Percentiles rank a stretch among this genome's conserved stretches.
These are phyloP conservation scores for Tenrec ecaudatus DNA, from an alignment of 2,113 vertebrate species.

Conservation along the genomic window DNA sequence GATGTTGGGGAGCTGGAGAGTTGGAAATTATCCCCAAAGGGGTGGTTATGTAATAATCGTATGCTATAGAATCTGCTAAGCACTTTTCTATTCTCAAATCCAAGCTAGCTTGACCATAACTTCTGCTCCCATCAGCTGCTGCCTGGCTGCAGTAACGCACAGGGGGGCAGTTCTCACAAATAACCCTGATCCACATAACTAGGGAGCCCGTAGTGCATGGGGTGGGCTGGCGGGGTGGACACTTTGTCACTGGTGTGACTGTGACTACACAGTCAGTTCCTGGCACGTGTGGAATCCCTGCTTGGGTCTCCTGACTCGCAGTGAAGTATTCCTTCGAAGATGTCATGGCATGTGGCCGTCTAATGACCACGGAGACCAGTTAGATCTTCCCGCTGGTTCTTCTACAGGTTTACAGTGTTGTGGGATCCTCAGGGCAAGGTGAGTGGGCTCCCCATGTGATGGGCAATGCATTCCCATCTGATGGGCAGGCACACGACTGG, in stretches of 20 bases:
- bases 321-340: not conserved
- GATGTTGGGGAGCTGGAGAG: rapidly evolving
- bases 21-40: rapidly evolving
- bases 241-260: not conserved
- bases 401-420: not conserved
- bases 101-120: not conserved
- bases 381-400: not conserved
- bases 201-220: not conserved
- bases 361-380: not conserved
- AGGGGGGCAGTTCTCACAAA: not conserved
- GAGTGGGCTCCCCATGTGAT: too few relatives aligned
- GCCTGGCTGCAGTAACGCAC: not conserved
- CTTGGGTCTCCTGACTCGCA: not conserved
- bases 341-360: not conserved
- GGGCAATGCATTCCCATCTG: not conserved
- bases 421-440: not conserved
- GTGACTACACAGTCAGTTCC: not conserved
- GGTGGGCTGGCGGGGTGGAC: too few relatives aligned
- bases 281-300: not conserved
- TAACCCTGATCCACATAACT: not conserved
- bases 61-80: not conserved
- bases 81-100: not conserved
- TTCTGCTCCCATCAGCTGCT: not conserved
- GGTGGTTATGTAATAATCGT: rapidly evolving
- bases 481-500: not conserved